phyloP scores from a whole-genome alignment of 2,113 vertebrate genomes.

The Petromus typicus region DNA sequence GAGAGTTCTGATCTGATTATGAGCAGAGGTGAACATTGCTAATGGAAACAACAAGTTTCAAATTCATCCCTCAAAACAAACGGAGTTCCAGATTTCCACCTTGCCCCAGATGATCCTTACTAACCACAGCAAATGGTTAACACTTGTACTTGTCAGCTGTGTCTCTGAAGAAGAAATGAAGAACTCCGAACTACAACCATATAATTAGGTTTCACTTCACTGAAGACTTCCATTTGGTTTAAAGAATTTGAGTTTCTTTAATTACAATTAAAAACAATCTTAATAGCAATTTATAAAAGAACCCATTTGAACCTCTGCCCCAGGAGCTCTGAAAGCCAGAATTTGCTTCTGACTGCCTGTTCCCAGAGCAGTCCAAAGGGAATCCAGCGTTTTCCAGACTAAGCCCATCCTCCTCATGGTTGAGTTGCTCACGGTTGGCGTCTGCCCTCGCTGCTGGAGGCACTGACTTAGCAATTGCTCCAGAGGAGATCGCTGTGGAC shows the following conservation, averaged over 20 bases:
- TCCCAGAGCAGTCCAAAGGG: conserved; percentile 72
- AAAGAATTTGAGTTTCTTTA: conserved; percentile 69
- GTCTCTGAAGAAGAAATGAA: conserved; percentile 20
- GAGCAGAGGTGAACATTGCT: conserved; percentile 16
- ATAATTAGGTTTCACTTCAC: conserved; percentile 72
- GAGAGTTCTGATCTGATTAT: neutral
- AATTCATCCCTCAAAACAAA: neutral
- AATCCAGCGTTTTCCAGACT: conserved; percentile 67
- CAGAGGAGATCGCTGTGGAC: conserved; percentile 62
- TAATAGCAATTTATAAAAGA: conserved; percentile 67
- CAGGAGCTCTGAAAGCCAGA: conserved; percentile 73
- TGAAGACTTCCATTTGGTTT: conserved; percentile 64
- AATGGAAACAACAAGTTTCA: conserved; percentile 16
- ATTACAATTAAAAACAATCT: conserved; percentile 74
- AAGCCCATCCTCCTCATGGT: conserved; percentile 69
- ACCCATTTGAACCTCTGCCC: conserved; percentile 76
- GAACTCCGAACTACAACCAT: neutral
- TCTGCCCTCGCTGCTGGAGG: conserved; percentile 80
- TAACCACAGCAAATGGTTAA: conserved; percentile 55
- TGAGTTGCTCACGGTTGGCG: neutral
- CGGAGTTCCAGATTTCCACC: neutral
- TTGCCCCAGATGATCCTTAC: conserved; percentile 14
- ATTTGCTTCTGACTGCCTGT: conserved; percentile 73
- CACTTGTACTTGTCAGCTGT: conserved; percentile 55
- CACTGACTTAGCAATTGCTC: conserved; percentile 74